Evolutionary conservation across 2,113 vertebrate genomes (phyloP), one percentile per base, ranked within the genome.

Genomic region (Tichodroma muraria): DNA sequence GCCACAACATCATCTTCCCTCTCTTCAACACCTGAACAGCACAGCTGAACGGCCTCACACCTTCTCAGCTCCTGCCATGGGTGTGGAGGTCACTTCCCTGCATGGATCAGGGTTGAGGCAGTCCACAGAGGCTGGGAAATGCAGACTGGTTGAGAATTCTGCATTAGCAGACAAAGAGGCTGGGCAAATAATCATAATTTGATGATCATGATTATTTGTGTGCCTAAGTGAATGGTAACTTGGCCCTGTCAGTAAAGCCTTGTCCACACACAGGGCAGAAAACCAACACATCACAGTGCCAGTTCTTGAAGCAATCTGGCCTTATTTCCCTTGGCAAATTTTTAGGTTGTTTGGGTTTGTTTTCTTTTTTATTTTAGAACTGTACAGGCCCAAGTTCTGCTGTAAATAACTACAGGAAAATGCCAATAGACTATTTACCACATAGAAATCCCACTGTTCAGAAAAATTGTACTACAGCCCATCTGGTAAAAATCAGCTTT

Each of bases 341-440:
- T 68, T 15, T 52, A 56, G 30, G 7, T 60, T 85, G 80, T 82
- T 92, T 88, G 83, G n/a, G 50, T 76, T 35, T 60, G 16, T 31
- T n/a, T 18, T 8, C n/a, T 42, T 69, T 59, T 16, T 42, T 19
- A 35, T 19, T n/a, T 73, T 25, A 65, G 49, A 81, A 60, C 38
- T 56, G 61, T 77, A 73, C 57, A 68, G 31, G 69, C 44, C 44
- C 66, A 81, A 64, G 17, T 83, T 84, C 40, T 90, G 44, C 40
- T 92, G 69, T 88, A 90, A 94, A 37, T 79, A 86, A 90, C 60
- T 59, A 56, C 22, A 92, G 38, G 42, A 80, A 84, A 80, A 91
- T 54, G 49, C 35, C 77, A 89, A 25, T 11, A 92, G 57, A 92
- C 57, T 52, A 59, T 66, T 68, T 84, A 75, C 16, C 37, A 79